Evolutionary conservation across 2,888 invertebrate species (phyloP), one percentile per base, ranked within the genome.

Genomic region (Slavum lentiscoides): DNA sequence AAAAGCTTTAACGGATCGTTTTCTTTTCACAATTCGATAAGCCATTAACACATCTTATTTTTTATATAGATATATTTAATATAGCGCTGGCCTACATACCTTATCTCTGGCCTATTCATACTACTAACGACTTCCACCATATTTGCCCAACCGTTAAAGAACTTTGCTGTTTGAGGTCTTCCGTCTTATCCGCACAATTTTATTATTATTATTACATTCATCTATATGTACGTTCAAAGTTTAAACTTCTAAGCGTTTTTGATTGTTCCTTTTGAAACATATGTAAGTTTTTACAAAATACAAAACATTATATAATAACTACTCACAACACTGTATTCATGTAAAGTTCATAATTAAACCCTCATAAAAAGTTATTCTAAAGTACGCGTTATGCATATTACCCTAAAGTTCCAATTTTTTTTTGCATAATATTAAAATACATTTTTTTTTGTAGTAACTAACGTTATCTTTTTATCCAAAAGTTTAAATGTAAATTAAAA

Each of bases 31-130:
- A 30, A 30, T 30, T 30, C 30, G 23, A 53, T 69, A 30, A 72
- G 17, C 8, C 21, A 59, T 49, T 59, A 21, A 72, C 59, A 30
- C 19, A 15, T 11, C 21, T 5, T 61, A 61, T 39, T 43, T 43
- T 43, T 21, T 43, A 9, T 30, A 43, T 4, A 30, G 4, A 30
- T 39, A 9, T 43, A 43, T 64, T 62, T 37, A 9, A 37, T 64
- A 8, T n/a, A 37, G 23, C 17, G 43, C 0, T 55, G 30, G 53
- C n/a, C n/a, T 55, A 30, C n/a, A 53, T 55, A 64, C 8, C 37
- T 74, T 64, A 74, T 74, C 64, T 39, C 53, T 55, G 15, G 62
- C 53, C 43, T 74, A 74, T 74, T 74, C 37, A 74, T 64, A 21
- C 37, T 53, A 64, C 64, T 74, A 64, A 74, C 53, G 74, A 55